phyloP scores from a whole-genome alignment of 2,113 vertebrate species.

The Chlamydotis undulata region DNA sequence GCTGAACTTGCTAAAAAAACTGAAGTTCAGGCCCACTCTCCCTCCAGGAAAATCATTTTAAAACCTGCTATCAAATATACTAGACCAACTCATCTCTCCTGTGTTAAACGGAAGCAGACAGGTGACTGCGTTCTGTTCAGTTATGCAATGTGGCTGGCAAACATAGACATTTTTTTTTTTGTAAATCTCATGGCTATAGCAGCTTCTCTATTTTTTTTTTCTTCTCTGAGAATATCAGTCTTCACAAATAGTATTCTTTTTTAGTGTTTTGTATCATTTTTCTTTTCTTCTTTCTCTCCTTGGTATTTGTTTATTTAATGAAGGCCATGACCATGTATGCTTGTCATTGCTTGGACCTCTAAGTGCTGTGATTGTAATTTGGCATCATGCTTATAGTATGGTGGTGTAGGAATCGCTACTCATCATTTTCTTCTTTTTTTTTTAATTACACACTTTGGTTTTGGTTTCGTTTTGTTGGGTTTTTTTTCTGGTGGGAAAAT shows the following conservation, averaged over 20 bases:
- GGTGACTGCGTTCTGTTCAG: constrained; percentile 86
- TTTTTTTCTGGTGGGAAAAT: constrained; percentile 78
- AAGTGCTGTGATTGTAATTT: constrained; percentile 78
- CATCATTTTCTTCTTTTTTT: constrained; percentile 48
- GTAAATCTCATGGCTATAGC: constrained; percentile 76
- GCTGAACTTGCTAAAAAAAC: constrained; percentile 95
- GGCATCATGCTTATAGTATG: constrained; percentile 76
- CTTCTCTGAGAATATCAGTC: constrained; percentile 58
- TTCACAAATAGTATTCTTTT: constrained; percentile 71
- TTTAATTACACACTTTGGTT: background rate
- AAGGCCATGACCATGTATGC: constrained; percentile 77
- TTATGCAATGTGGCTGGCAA: constrained; percentile 87
- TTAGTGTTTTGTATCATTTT: constrained; percentile 69
- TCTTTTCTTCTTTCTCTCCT: constrained; percentile 37
- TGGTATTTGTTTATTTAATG: constrained; percentile 61
- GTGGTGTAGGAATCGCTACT: constrained; percentile 70
- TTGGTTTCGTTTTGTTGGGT: constrained; percentile 1
- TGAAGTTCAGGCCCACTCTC: constrained; percentile 93
- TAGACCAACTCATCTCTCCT: constrained; percentile 93
- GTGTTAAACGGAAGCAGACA: constrained; percentile 97
- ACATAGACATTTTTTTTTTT: constrained; percentile 77
- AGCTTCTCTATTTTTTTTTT: constrained; percentile 73
- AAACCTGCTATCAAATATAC: constrained; percentile 92
- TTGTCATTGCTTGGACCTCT: constrained; percentile 76
- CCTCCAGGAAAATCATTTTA: constrained; percentile 92